phyloP scores from a whole-genome alignment of 2,113 vertebrate genomes.

The Grallaria varia region DNA sequence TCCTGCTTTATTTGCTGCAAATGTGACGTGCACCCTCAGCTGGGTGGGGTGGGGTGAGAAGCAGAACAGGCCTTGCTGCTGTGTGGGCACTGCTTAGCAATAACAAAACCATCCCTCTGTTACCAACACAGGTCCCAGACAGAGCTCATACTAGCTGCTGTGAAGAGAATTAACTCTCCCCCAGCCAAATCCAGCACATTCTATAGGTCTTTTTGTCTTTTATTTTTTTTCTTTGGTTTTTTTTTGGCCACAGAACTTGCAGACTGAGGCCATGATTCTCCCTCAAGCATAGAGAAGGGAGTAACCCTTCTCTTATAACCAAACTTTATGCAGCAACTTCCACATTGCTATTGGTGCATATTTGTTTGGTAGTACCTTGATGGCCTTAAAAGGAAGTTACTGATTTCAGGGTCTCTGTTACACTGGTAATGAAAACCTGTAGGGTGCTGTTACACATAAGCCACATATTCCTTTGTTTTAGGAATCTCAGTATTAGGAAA shows the following conservation, averaged over 20 bases:
- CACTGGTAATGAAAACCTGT: neutral
- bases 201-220: neutral
- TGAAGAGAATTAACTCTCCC: neutral
- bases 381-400: neutral
- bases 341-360: fast-evolving
- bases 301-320: neutral
- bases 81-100: neutral
- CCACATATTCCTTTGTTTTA: neutral
- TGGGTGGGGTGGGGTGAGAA: neutral
- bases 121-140: neutral
- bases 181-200: fast-evolving
- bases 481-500: neutral
- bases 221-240: neutral
- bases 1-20: neutral
- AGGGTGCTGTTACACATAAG: fast-evolving
- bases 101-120: neutral
- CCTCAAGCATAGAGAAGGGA: neutral
- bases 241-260: fast-evolving
- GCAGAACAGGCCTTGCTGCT: neutral
- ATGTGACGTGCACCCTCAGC: neutral
- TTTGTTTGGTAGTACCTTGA: neutral
- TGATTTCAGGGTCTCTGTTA: neutral
- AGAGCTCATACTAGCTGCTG: neutral
- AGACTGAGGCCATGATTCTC: neutral
- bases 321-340: neutral